A percentile compares a stretch with the other conserved stretches of the same genome.
Conservation (phyloP, 2,888 invertebrate genomes). For the Harpalus rubripes region DNA sequence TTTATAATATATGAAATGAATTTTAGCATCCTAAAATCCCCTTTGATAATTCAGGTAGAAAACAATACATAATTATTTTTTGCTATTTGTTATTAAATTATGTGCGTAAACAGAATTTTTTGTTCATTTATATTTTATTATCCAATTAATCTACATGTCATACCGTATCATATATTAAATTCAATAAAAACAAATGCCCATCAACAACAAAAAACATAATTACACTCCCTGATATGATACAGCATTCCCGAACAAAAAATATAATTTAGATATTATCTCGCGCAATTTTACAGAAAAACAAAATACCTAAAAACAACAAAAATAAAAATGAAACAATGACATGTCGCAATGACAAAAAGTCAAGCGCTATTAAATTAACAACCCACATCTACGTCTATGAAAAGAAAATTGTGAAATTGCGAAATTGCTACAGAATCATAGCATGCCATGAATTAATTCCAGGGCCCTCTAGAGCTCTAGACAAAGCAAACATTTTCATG, state of each 20-base stretch:
- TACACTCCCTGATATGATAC: slow-evolving; percentile 5
- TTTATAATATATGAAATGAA: too few species aligned
- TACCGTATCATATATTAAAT: slow-evolving; percentile 42
- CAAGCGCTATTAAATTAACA: slow-evolving; percentile 26
- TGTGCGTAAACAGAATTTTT: slow-evolving; percentile 12
- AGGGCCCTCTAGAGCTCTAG: slow-evolving; percentile 16
- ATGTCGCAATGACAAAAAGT: slow-evolving; percentile 11
- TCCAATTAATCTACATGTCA: slow-evolving; percentile 36
- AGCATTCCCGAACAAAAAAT: slow-evolving; percentile 23
- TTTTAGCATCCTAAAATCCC: not conserved
- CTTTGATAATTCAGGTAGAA: not conserved
- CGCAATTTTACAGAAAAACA: slow-evolving; percentile 15
- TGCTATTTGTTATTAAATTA: not conserved
- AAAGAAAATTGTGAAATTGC: slow-evolving; percentile 19
- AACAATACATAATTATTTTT: not conserved
- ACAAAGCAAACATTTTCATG: slow-evolving; percentile 51
- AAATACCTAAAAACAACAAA: slow-evolving; percentile 18
- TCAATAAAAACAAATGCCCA: slow-evolving; percentile 42
- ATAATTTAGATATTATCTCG: slow-evolving; percentile 30
- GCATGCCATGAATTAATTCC: slow-evolving; percentile 27
- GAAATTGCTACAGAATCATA: slow-evolving; percentile 24
- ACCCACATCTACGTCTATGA: slow-evolving; percentile 31
- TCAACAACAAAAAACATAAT: slow-evolving; percentile 42
- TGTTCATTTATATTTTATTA: slow-evolving; percentile 40
- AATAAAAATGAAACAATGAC: slow-evolving; percentile 1